Base-by-base conservation (phyloP, 2,888 invertebrate species). In the Pachydiplax longipennis region DNA sequence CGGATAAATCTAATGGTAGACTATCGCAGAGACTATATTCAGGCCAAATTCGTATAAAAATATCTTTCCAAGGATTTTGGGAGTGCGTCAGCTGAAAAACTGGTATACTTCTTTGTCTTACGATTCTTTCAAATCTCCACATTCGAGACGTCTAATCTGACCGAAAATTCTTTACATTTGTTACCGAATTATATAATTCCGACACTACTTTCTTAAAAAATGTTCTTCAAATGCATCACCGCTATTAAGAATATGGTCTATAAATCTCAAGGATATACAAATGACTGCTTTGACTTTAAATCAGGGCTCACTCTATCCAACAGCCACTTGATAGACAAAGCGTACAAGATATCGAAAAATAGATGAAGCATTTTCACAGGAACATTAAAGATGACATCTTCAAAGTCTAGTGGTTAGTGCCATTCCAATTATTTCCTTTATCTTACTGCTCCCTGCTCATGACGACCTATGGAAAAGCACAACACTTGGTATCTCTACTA, bases 131-230 rank as follows among this genome's bases (percentile, higher is more conserved):
- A 87, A 35, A 87, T 87, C 87, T 87, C 37, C 87, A 87, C 87
- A 61, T 35, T 87, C 40, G 87, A 61, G 61, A 61, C 37, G 58
- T 87, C 87, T 87, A 87, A 87, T 87, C 87, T 87, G 87, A 58
- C 87, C 87, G 87, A 87, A 87, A 87, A 61, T 87, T 87, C 87
- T 87, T 87, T 61, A 87, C 87, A 87, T 87, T 61, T 87, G 87
- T 87, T 87, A 87, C 87, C 87, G 87, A 87, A 61, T 87, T 87
- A 87, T 87, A 87, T 87, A 61, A 87, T 87, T 87, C 87, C 87
- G 87, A 87, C 87, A 87, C 87, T 87, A 87, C 87, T 87, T 87
- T 87, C 87, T 87, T 87, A 87, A 87, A 87, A 87, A 87, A 87
- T 87, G 87, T 87, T 87, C 61, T 87, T 87, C 87, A 87, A 87